Evolutionary conservation across 2,113 vertebrate species (phyloP).

Genomic region (Thamnophis sirtalis): DNA sequence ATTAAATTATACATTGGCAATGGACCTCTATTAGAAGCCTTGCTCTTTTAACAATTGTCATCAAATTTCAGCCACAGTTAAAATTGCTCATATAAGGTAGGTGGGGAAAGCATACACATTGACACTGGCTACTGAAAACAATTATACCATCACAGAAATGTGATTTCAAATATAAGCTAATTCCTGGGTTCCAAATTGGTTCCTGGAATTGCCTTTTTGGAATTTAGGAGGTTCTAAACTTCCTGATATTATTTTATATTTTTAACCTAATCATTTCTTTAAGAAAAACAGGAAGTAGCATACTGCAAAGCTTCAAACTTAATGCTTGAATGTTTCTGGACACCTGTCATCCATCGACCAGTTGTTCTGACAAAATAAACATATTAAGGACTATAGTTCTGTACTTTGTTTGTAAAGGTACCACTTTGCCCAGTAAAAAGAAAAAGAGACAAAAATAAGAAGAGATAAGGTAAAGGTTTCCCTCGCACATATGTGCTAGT

Average conservation of each 20-base stretch:
- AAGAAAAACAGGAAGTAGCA: background rate
- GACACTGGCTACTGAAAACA: background rate
- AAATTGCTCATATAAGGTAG: background rate
- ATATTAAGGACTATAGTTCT: background rate
- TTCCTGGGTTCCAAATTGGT: background rate
- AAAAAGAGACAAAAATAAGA: background rate
- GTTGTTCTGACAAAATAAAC: background rate
- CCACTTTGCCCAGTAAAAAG: background rate
- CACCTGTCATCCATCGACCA: background rate
- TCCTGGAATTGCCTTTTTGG: background rate
- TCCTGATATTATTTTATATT: background rate
- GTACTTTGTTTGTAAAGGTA: background rate
- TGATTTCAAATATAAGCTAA: background rate
- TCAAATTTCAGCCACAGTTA: background rate
- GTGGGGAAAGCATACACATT: background rate
- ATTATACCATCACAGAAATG: background rate
- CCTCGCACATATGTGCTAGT: too few relatives aligned
- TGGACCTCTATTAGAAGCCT: background rate
- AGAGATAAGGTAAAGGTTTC: too few relatives aligned
- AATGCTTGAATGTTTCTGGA: background rate
- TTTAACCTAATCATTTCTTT: background rate
- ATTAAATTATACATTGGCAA: background rate
- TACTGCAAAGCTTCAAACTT: background rate
- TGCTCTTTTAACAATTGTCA: too few relatives aligned
- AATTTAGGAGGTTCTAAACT: background rate